Evolutionary conservation across 2,797 vertebrate species (phyloP), one percentile per base, ranked within the genome.

Genomic region (Xyrichtys novacula): DNA sequence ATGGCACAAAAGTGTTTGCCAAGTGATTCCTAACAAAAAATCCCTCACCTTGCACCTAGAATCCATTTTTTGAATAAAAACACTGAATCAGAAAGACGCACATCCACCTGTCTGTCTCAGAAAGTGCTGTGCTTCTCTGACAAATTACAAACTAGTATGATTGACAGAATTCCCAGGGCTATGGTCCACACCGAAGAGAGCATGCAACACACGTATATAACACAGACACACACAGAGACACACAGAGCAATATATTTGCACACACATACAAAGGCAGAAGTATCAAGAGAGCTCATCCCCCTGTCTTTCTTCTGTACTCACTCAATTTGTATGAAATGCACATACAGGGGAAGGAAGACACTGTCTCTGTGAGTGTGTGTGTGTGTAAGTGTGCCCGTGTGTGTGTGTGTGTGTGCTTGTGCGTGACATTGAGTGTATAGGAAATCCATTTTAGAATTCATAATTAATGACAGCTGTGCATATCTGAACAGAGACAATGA

Each of bases 131-230:
- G 78, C 80, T 85, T 78, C 78, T 53, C 62, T 56, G 63, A 87
- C 85, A 87, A 83, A 90, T 83, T 85, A 78, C 62, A 42, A 71
- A 56, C 42, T 39, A 29, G 42, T 80, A 76, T 89, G 82, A 88
- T 63, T 86, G 82, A 81, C 86, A 78, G 57, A 62, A 49, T 71
- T 85, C 85, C 77, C 82, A 19, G 19, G 63, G 70, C 84, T 84
- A 43, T 60, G 71, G 53, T 61, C 68, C 39, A 42, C 49, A 78
- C 70, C 50, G 55, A 65, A 73, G 59, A 55, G 52, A 40, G 44
- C 6, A 12, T 31, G 47, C 20, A 25, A 31, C 42, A 36, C 55
- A 49, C 23, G 56, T 38, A 28, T 29, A 48, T 19, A 22, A 32
- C 43, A 46, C 25, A 57, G 42, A 50, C 23, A 49, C 53, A 29